Evolutionary conservation across 2,888 invertebrate species (phyloP).

Genomic region (Euplagia quadripunctaria): DNA sequence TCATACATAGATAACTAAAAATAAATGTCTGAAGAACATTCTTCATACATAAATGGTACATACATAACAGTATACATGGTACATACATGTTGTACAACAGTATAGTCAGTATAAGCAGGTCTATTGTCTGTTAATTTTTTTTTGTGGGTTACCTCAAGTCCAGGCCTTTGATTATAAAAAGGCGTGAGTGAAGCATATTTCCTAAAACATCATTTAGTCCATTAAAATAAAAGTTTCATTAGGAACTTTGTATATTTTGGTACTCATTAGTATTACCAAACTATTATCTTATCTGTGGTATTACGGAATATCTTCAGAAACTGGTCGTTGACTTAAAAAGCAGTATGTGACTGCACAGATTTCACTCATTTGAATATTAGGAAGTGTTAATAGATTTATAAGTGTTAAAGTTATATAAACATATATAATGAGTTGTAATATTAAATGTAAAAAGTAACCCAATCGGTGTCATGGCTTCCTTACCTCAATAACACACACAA

Average conservation of each 20-base stretch:
- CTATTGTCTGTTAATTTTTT: neutral
- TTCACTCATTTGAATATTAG: neutral
- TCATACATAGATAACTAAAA: no score
- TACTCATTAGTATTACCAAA: no score
- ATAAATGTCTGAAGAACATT: no score
- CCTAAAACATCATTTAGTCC: neutral
- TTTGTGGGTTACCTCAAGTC: neutral
- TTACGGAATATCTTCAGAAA: neutral
- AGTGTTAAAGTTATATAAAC: neutral
- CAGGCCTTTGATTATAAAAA: neutral
- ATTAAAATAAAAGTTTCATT: neutral
- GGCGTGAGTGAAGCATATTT: neutral
- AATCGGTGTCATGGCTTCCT: constrained; percentile 10
- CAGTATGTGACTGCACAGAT: neutral
- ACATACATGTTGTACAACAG: no score
- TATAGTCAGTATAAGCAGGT: neutral
- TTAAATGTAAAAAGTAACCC: neutral
- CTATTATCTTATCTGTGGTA: no score
- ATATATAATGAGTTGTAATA: no score
- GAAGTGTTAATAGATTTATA: neutral
- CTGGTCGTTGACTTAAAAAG: neutral
- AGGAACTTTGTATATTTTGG: neutral
- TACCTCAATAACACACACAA: constrained; percentile 22
- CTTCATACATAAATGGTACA: no score
- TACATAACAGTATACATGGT: no score